Percentiles rank a stretch among this genome's conserved stretches.
These are phyloP conservation scores for Cotesia typhae DNA, from an alignment of 1,140 invertebrate species.

Conservation along the genomic window DNA sequence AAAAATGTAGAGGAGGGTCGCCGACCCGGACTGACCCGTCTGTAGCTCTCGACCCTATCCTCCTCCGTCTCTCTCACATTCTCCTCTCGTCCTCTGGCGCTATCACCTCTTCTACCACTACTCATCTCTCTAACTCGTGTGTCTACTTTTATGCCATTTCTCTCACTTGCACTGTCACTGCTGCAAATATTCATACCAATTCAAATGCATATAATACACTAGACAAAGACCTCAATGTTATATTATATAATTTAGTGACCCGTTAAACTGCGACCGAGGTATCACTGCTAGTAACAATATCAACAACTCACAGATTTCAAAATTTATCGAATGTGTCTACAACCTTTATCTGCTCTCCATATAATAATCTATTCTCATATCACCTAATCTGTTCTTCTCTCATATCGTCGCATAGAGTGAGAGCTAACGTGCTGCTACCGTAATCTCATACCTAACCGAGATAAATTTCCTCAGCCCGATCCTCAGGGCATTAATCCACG, in stretches of 20 bases:
- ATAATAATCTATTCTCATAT: constrained; percentile 15
- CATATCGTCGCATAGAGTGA: neutral
- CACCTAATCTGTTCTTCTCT: constrained; percentile 16
- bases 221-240: no score
- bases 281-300: constrained; percentile 8
- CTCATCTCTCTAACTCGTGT: constrained; percentile 10
- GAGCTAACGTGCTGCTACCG: constrained; percentile 8
- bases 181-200: neutral
- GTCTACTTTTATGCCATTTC: constrained; percentile 12
- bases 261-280: constrained; percentile 23
- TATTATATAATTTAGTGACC: neutral
- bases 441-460: constrained; percentile 35
- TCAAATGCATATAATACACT: neutral
- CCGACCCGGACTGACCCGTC: constrained; percentile 30
- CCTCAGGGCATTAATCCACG: constrained; percentile 31
- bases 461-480: constrained; percentile 25
- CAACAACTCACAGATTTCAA: constrained; percentile 11
- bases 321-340: neutral
- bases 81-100: constrained; percentile 8
- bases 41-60: constrained; percentile 26
- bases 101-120: constrained; percentile 15
- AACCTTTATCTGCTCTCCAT: constrained; percentile 1
- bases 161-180: constrained; percentile 1
- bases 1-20: constrained; percentile 33
- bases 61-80: constrained; percentile 26